A percentile compares a stretch with the other conserved stretches of the same genome.
Conservation (phyloP, 2,113 vertebrate genomes). For the Setophaga kirtlandii region DNA sequence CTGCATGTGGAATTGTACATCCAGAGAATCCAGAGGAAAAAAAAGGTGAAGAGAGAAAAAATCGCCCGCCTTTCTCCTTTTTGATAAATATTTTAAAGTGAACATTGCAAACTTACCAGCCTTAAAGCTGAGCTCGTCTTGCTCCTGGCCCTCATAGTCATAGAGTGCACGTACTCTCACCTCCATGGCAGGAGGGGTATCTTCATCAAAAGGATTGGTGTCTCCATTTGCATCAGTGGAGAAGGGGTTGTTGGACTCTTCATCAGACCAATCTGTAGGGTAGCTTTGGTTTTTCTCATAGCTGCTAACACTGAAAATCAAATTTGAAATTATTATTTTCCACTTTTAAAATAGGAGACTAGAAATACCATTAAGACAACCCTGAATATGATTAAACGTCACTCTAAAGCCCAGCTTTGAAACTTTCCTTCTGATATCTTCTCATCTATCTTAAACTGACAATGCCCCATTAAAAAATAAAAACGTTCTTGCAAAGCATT, state of each 20-base stretch:
- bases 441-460: neutral
- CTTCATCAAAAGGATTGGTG: slow-evolving; percentile 94
- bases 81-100: neutral
- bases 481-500: neutral
- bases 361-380: neutral
- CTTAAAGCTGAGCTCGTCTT: slow-evolving; percentile 96
- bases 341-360: neutral
- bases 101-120: slow-evolving; percentile 78
- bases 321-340: neutral
- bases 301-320: slow-evolving; percentile 80
- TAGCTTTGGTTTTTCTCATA: slow-evolving; percentile 84
- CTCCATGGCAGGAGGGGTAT: slow-evolving; percentile 74
- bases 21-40: neutral
- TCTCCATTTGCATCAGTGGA: slow-evolving; percentile 85
- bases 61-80: neutral
- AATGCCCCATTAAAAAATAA: neutral
- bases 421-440: neutral
- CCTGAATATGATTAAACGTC: neutral
- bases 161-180: slow-evolving; percentile 92
- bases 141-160: slow-evolving; percentile 96
- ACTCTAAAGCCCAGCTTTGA: neutral
- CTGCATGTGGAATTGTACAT: neutral
- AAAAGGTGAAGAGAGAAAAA: neutral
- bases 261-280: slow-evolving; percentile 89
- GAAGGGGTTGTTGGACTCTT: slow-evolving; percentile 91